phyloP scores from a whole-genome alignment of 35 echinoderm and acorn worm species.

The Amphiura filiformis region DNA sequence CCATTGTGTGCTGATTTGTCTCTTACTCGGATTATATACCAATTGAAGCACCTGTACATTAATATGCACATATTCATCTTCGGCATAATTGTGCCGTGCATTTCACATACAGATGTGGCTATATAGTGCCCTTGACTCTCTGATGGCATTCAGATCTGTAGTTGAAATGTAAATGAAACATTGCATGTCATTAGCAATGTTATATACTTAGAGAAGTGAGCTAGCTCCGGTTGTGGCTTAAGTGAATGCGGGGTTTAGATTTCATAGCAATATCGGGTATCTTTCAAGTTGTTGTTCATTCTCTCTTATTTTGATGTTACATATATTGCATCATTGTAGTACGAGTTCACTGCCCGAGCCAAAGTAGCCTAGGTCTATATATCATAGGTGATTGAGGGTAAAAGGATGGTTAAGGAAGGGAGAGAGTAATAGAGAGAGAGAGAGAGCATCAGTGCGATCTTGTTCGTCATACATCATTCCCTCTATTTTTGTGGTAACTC shows the following conservation, averaged over 20 bases:
- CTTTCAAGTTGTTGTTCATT: not conserved
- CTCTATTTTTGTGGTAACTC: conserved; percentile 8
- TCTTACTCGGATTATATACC: not conserved
- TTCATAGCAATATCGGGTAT: not conserved
- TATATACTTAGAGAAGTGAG: not conserved
- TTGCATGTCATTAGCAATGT: not conserved
- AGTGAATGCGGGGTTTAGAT: not conserved
- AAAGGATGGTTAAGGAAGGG: not conserved
- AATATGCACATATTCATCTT: not conserved
- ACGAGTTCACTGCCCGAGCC: not conserved
- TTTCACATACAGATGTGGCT: not conserved
- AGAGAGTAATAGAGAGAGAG: not conserved
- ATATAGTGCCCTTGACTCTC: not conserved
- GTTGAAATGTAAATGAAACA: not conserved
- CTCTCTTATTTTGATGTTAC: not conserved
- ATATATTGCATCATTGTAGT: conserved; percentile 3
- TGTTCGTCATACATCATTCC: not conserved
- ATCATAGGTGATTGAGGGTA: not conserved
- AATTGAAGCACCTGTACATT: not conserved
- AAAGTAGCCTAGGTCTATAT: not conserved
- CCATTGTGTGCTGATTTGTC: not conserved
- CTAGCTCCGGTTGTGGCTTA: not conserved
- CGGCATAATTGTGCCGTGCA: not conserved
- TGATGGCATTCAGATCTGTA: not conserved
- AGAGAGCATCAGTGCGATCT: not conserved